Base-by-base conservation (phyloP, 2,888 invertebrate species). In the Anthophora plumipes region DNA sequence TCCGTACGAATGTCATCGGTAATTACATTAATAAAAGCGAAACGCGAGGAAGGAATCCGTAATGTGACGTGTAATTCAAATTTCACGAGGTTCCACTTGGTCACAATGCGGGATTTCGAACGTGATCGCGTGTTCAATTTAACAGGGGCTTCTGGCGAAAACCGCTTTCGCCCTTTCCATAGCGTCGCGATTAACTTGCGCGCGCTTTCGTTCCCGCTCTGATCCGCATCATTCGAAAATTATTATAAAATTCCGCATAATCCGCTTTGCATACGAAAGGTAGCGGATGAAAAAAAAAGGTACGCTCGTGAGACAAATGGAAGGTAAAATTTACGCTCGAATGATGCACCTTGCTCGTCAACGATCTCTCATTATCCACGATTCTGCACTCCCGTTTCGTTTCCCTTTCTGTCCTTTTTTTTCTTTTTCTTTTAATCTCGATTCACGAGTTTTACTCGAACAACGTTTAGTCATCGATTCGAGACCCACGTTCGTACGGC, bases 71-170 rank as follows among this genome's bases (percentile, higher is more conserved):
- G 78, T 69, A 63, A 77, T 69, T 77, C 46, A 78, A 77, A 77
- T 77, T 69, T 69, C 52, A 64, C 69, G 25, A 46, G 31, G 22
- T 46, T 63, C 43, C 48, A 41, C n/a, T 25, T 14, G 63, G 43
- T 0, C 66, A 17, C 60, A 17, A 31, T 11, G 41, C 31, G 20
- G 37, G 31, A 31, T 31, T 14, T 12, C 43, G 57, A 41, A 41
- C 37, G 68, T 63, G 63, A 78, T 77, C 63, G 63, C 59, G 48
- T 57, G 78, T 69, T 64, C 77, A 59, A 77, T 76, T 78, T 63
- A 69, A 46, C 67, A 50, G 46, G 25, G 48, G 67, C 48, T 43
- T 63, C 37, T 20, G 63, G 31, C 46, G 77, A 48, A 76, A 77
- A 77, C 52, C 60, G 66, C 59, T 60, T 54, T 48, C 20, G 46